Evolutionary conservation across 2,113 vertebrate genomes (phyloP).

Genomic region (Amphilophus citrinellus): DNA sequence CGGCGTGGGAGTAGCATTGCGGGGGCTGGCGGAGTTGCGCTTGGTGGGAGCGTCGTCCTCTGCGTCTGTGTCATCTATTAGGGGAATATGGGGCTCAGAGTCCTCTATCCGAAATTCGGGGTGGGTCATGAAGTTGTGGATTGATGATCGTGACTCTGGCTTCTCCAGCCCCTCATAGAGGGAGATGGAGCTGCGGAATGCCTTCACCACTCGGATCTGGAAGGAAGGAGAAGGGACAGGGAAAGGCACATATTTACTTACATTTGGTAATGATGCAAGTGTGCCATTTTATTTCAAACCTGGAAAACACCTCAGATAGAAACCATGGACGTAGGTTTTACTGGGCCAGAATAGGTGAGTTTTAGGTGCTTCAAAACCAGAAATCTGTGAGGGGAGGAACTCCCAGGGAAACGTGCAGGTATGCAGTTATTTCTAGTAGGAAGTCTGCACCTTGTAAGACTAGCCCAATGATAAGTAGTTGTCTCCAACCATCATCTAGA

Average conservation of each 20-base stretch:
- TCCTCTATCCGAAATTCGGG: conserved; percentile 99
- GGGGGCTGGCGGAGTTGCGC: conserved; percentile 91
- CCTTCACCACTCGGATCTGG: conserved; percentile 99
- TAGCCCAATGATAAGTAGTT: conserved; percentile 3
- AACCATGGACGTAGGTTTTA: conserved; percentile 33
- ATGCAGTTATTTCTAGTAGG: conserved; percentile 66
- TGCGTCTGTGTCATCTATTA: conserved; percentile 98
- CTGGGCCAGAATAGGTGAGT: conserved; percentile 55
- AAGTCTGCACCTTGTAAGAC: conserved; percentile 7
- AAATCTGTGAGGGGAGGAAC: conserved; percentile 81
- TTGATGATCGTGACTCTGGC: conserved; percentile 95
- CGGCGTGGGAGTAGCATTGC: conserved; percentile 83
- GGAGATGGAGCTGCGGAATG: conserved; percentile 99
- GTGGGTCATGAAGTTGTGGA: conserved; percentile 99
- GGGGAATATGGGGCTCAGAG: conserved; percentile 98
- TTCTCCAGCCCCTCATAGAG: conserved; percentile 98
- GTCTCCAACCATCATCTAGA: not conserved
- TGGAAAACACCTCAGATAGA: conserved; percentile 50
- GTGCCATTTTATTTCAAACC: conserved; percentile 13
- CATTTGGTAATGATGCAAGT: not conserved
- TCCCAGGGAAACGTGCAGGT: conserved; percentile 85
- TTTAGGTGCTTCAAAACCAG: conserved; percentile 67
- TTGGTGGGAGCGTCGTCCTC: conserved; percentile 98
- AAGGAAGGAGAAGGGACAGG: conserved; percentile 48
- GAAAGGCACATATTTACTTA: conserved; percentile 51